A percentile compares a stretch with the other conserved stretches of the same genome.
phyloP scores from a whole-genome alignment of 2,888 invertebrate species.

The Campoplex capitator region DNA sequence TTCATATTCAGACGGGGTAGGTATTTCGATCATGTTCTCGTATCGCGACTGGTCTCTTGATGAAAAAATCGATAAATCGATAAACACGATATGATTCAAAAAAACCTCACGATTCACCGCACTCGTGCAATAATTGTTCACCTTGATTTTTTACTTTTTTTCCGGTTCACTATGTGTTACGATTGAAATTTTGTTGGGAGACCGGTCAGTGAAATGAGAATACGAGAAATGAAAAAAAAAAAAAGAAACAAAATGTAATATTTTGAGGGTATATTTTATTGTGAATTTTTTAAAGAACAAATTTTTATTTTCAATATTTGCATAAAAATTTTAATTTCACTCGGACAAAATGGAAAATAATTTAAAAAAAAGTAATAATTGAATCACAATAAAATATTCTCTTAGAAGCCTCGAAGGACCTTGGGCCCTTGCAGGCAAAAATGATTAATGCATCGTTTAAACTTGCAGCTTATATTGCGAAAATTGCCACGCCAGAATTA shows the following conservation, averaged over 20 bases:
- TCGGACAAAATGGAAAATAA: neutral
- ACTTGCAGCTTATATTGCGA: conserved; percentile 83
- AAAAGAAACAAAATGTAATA: neutral
- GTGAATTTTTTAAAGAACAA: neutral
- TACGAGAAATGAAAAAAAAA: conserved; percentile 14
- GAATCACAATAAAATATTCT: neutral
- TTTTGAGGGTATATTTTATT: neutral
- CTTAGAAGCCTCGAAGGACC: conserved; percentile 76
- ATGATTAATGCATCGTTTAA: conserved; percentile 84
- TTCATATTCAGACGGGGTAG: conserved; percentile 82
- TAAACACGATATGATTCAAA: neutral
- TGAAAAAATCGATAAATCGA: conserved; percentile 50
- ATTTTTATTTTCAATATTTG: neutral
- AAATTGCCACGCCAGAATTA: conserved; percentile 25
- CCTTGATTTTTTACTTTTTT: neutral
- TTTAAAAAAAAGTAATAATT: neutral
- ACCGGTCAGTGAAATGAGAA: conserved; percentile 78
- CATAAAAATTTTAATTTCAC: neutral
- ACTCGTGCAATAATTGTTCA: conserved; percentile 11
- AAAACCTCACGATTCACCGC: conserved; percentile 12
- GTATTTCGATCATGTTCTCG: conserved; percentile 80
- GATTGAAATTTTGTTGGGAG: conserved; percentile 72
- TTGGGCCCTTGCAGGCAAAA: conserved; percentile 75
- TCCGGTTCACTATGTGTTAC: neutral
- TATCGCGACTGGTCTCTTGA: conserved; percentile 82